Conservation (phyloP, 2,113 vertebrate genomes). For the Dasypus novemcinctus region DNA sequence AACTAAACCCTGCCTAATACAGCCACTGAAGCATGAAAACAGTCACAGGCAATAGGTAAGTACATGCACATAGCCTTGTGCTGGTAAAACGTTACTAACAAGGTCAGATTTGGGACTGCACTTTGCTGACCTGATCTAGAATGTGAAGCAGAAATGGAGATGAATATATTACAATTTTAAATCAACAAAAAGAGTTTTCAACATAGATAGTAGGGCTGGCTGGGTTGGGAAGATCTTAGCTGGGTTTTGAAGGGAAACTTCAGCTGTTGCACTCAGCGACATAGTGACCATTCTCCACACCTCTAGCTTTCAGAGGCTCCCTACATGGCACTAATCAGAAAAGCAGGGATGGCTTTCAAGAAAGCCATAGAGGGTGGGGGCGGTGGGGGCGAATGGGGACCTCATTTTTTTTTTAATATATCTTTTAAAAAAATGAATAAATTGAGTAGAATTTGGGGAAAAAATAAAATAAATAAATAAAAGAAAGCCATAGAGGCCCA, state of each 20-base stretch:
- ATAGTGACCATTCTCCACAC: neutral
- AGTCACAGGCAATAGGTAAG: neutral
- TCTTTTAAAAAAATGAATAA: no score
- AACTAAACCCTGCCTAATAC: accelerated
- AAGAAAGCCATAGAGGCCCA: neutral
- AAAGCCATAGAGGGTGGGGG: neutral
- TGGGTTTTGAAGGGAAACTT: neutral
- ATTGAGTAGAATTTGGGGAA: no score
- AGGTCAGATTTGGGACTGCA: no score
- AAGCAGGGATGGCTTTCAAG: neutral
- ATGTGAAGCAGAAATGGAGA: neutral
- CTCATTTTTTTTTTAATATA: no score
- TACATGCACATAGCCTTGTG: accelerated
- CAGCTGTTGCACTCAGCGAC: neutral
- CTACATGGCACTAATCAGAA: neutral
- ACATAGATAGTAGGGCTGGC: accelerated
- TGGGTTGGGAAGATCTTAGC: neutral
- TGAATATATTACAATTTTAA: neutral
- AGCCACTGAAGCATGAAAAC: no score
- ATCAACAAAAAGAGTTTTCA: neutral
- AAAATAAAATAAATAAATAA: no score
- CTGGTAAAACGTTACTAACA: neutral
- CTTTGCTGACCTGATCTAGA: neutral
- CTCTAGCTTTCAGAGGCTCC: neutral
- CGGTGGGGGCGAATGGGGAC: no score